Percentiles rank a stretch among this genome's conserved stretches.
These are phyloP conservation scores for Rhinella marina DNA, from an alignment of 2,797 vertebrate species.

Conservation along the genomic window DNA sequence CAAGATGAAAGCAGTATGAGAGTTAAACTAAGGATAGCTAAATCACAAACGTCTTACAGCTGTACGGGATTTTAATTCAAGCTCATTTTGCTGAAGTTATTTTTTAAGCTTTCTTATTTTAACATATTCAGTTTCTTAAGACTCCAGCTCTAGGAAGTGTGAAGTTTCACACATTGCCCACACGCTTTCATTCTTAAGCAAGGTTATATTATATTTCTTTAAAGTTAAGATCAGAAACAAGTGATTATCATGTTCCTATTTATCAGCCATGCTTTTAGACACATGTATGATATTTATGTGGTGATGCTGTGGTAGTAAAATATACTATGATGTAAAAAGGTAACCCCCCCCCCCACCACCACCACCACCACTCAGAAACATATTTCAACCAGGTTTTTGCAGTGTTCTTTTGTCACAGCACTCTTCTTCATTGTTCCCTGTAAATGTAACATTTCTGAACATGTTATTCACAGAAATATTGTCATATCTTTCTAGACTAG, in stretches of 20 bases:
- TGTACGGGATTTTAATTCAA: slow-evolving; percentile 27
- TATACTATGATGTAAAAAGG: no score
- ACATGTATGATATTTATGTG: neutral
- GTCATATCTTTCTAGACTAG: no score
- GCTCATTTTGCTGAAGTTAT: slow-evolving; percentile 21
- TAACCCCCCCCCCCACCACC: no score
- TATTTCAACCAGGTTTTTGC: neutral
- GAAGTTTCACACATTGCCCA: slow-evolving; percentile 48
- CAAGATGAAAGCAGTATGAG: slow-evolving; percentile 2
- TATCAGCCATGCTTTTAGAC: slow-evolving; percentile 41
- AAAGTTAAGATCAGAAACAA: neutral
- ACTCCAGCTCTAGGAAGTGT: slow-evolving; percentile 32
- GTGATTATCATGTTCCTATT: slow-evolving; percentile 28
- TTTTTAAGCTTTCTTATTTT: slow-evolving; percentile 45
- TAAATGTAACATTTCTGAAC: no score
- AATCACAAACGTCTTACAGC: slow-evolving; percentile 20
- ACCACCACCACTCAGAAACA: neutral
- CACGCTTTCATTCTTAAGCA: slow-evolving; percentile 21
- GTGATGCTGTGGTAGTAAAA: neutral
- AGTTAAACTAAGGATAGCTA: slow-evolving; percentile 33
- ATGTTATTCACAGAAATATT: no score
- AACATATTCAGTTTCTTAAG: slow-evolving; percentile 54
- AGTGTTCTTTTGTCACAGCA: neutral
- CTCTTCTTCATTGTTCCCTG: neutral
- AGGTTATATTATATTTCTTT: neutral